phyloP scores from a whole-genome alignment of 2,113 vertebrate genomes.

The Shinisaurus crocodilurus region DNA sequence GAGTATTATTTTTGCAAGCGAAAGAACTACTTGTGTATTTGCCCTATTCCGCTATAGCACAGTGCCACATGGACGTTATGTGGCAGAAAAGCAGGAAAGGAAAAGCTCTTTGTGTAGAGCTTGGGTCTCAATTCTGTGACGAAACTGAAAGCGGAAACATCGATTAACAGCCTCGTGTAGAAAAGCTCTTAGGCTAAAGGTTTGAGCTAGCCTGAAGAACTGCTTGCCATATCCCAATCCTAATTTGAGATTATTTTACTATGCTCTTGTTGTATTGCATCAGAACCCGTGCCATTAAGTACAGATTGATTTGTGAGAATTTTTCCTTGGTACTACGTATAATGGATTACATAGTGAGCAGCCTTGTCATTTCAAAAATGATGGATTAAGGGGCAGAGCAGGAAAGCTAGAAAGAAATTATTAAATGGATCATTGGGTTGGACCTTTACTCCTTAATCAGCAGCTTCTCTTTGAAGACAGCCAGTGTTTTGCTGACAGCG shows the following conservation, averaged over 20 bases:
- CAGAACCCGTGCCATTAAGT: conserved; percentile 50
- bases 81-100: conserved; percentile 58
- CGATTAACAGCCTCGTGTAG: too few relatives aligned
- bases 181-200: conserved; percentile 1
- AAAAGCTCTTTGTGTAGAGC: too few relatives aligned
- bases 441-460: conserved; percentile 43
- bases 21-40: too few relatives aligned
- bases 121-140: too few relatives aligned
- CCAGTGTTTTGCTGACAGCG: conserved; percentile 21
- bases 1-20: too few relatives aligned
- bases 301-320: conserved; percentile 45
- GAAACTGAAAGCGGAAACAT: too few relatives aligned
- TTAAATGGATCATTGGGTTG: conserved; percentile 32
- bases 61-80: too few relatives aligned
- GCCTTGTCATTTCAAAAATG: conserved; percentile 54
- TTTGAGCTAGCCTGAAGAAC: conserved; percentile 48
- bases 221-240: conserved; percentile 42
- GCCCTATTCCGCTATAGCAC: too few relatives aligned
- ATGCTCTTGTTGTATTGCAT: conserved; percentile 60
- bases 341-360: conserved; percentile 54
- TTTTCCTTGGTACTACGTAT: conserved; percentile 38
- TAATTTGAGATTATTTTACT: conserved; percentile 46
- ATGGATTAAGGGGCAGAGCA: conserved; percentile 39
- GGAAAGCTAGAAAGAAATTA: conserved; percentile 36
- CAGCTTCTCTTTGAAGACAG: conserved; percentile 34